A percentile compares a stretch with the other conserved stretches of the same genome.
These are phyloP conservation scores for Xestia c-nigrum DNA, from an alignment of 2,888 invertebrate genomes.

Conservation along the genomic window DNA sequence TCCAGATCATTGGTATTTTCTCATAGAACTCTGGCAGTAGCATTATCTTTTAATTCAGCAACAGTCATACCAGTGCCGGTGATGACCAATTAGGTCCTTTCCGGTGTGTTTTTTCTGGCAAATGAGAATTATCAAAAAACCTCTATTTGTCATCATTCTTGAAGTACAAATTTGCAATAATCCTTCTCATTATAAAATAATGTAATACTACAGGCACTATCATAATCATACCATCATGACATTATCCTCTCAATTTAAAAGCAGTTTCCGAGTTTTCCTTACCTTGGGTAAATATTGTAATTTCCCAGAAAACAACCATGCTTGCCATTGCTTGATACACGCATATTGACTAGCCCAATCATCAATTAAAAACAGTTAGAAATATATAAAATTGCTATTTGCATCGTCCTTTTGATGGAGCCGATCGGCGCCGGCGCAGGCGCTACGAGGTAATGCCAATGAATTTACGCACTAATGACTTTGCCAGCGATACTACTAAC, in stretches of 20 bases:
- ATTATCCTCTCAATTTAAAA: slow-evolving; percentile 8
- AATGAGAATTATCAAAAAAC: background rate
- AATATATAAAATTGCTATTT: slow-evolving; percentile 64
- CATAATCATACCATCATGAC: background rate
- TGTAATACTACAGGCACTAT: background rate
- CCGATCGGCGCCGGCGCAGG: slow-evolving; percentile 68
- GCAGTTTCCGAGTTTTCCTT: slow-evolving; percentile 32
- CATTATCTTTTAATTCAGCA: slow-evolving; percentile 28
- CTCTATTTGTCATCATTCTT: background rate
- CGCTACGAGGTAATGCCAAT: slow-evolving; percentile 73
- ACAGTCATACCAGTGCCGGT: slow-evolving; percentile 6
- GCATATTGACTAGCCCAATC: slow-evolving; percentile 50
- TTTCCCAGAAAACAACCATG: slow-evolving; percentile 34
- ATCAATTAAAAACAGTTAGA: slow-evolving; percentile 62
- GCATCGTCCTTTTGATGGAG: slow-evolving; percentile 61
- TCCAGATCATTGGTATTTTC: slow-evolving; percentile 8
- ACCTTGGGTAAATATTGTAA: slow-evolving; percentile 28
- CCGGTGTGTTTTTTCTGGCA: slow-evolving; percentile 18
- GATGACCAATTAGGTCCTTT: slow-evolving; percentile 17
- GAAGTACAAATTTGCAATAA: background rate
- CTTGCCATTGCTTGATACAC: slow-evolving; percentile 49
- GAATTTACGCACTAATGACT: slow-evolving; percentile 75
- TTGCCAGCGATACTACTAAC: slow-evolving; percentile 64
- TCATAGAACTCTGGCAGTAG: slow-evolving; percentile 4
- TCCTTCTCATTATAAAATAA: slow-evolving; percentile 10